These are phyloP conservation scores for Drosophila sulfurigaster DNA, from an alignment of 1,140 invertebrate genomes.

Conservation along the genomic window DNA sequence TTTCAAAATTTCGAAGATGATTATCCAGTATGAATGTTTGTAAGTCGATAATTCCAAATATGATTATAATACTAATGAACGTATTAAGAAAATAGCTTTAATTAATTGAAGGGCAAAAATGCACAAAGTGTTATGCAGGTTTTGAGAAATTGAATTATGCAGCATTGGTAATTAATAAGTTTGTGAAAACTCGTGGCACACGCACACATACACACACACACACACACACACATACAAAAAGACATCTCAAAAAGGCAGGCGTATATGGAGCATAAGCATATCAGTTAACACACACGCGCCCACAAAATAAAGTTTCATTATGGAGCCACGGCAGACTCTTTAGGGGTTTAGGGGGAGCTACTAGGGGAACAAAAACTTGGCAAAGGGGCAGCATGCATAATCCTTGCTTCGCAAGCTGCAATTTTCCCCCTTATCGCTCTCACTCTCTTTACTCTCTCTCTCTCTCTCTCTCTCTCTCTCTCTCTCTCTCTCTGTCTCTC, in stretches of 20 bases:
- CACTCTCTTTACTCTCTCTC: not conserved
- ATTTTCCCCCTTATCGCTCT: not conserved
- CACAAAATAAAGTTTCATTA: slow-evolving; percentile 51
- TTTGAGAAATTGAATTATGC: slow-evolving; percentile 14
- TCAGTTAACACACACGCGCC: slow-evolving; percentile 41
- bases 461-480: not conserved
- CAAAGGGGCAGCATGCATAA: slow-evolving; percentile 39
- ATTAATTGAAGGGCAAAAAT: not conserved
- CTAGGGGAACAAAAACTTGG: not conserved
- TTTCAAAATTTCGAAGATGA: too few species aligned
- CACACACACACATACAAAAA: slow-evolving; percentile 40
- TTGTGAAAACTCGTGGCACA: slow-evolving; percentile 46
- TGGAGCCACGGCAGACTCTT: slow-evolving; percentile 32
- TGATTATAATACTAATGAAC: too few species aligned
- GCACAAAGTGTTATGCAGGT: not conserved
- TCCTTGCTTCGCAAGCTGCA: slow-evolving; percentile 49
- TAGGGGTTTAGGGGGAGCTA: not conserved
- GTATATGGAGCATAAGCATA: slow-evolving; percentile 13
- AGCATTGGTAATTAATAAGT: slow-evolving; percentile 67
- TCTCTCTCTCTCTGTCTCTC: not conserved
- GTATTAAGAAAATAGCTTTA: not conserved
- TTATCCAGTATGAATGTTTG: too few species aligned
- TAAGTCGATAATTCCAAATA: too few species aligned
- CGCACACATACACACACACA: slow-evolving; percentile 27
- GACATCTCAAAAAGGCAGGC: not conserved